Base-by-base conservation (phyloP, 2,797 vertebrate genomes). In the Neomorphus geoffroyi region DNA sequence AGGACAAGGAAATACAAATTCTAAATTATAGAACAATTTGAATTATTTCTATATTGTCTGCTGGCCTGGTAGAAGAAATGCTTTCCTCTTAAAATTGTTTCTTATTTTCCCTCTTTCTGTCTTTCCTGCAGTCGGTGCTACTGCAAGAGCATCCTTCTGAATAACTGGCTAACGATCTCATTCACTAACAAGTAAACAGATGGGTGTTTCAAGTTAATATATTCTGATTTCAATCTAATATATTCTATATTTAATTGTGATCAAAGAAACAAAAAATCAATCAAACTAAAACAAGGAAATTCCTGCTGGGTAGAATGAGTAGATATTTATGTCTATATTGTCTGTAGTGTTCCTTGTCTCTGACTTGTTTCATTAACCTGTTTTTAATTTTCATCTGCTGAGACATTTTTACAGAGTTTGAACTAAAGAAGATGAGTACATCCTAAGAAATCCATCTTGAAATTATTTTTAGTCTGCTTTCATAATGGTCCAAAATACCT, bases 81-180 rank as follows among this genome's bases (percentile, higher is more conserved):
- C 4, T 85, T 92, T 58, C 18, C 13, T 35, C 81, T 73, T 87
- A 54, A 70, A 82, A 58, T 18, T 6, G 2, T 39, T 81, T 64
- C 13, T 74, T 56, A 4, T 39, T 77, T 75, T 79, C 16, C 35
- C 21, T 84, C 37, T 93, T 85, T 80, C 48, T 84, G 5, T 37
- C 35, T 46, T 81, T 56, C 10, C 30, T 77, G 69, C 69, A 37
- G 65, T 46, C 70, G 60, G 28, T 50, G 33, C 33, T 91, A 75
- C 90, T 89, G 74, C 56, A 81, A 90, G 46, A 18, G 11, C 64
- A 81, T 85, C 71, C 54, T 39, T 92, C 79, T 92, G 88, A 82
- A 48, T 79, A 88, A 37, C 71, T 60, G 69, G 5, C 39, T 27
- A 79, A 77, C 37, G 56, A 8, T 83, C 75, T 73, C 23, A 43